Evolutionary conservation across 2,797 vertebrate genomes (phyloP).

Genomic region (Cheirogaleus major): DNA sequence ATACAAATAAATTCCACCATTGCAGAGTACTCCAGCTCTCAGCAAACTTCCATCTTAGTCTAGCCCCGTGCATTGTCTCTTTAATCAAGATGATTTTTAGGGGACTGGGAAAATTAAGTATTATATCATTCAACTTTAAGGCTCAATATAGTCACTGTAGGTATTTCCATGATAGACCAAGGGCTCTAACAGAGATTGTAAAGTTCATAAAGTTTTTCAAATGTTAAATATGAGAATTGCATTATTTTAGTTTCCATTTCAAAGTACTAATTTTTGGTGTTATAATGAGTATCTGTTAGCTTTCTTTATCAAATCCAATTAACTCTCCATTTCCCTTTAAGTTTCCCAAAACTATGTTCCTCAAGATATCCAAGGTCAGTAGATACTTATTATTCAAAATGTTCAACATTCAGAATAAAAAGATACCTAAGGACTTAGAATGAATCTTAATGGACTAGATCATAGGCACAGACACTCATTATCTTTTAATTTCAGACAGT

Average conservation of each 20-base stretch:
- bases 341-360: background rate
- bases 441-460: background rate
- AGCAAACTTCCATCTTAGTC: background rate
- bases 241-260: background rate
- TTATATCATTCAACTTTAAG: background rate
- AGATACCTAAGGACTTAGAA: background rate
- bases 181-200: background rate
- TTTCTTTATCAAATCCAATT: background rate
- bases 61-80: background rate
- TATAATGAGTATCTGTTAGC: background rate
- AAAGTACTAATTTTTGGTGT: background rate
- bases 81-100: background rate
- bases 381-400: constrained; percentile 40
- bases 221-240: background rate
- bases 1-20: background rate
- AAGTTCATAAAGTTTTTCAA: constrained; percentile 8
- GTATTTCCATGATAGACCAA: background rate
- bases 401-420: background rate
- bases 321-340: background rate
- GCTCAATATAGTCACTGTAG: background rate
- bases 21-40: background rate
- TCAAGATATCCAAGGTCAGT: background rate
- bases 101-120: background rate
- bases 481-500: background rate
- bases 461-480: background rate